These are phyloP conservation scores for Glossophaga mutica DNA, from an alignment of 2,797 vertebrate species.

Conservation along the genomic window DNA sequence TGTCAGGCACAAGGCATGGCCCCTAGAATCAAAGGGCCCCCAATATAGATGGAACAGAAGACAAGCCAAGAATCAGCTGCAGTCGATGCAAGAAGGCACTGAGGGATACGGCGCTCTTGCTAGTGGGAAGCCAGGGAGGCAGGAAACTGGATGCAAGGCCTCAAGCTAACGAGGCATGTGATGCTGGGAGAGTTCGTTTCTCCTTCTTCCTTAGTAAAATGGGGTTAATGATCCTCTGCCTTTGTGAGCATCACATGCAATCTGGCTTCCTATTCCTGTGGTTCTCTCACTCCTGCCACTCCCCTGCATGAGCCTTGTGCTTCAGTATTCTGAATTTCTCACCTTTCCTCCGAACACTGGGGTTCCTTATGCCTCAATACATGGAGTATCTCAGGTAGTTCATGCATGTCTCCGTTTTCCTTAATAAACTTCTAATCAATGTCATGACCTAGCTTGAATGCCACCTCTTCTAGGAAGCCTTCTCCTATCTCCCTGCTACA, in stretches of 20 bases:
- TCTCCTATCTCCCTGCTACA: neutral
- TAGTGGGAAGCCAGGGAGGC: neutral
- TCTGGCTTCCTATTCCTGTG: neutral
- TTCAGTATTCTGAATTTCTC: neutral
- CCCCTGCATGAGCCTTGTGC: neutral
- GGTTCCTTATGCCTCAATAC: neutral
- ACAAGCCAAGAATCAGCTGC: neutral
- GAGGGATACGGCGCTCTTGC: neutral
- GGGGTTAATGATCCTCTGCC: neutral
- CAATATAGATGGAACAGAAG: neutral
- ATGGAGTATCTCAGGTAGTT: rapidly evolving
- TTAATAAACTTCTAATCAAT: neutral
- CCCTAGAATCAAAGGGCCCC: neutral
- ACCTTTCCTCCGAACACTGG: neutral
- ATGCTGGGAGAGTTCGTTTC: neutral
- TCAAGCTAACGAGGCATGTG: neutral
- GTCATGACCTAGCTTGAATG: neutral
- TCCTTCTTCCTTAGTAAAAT: neutral
- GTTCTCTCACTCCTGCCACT: neutral
- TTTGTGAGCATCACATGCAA: neutral
- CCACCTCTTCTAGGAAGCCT: neutral
- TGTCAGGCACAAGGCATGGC: neutral
- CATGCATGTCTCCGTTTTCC: rapidly evolving
- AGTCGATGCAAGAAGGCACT: neutral
- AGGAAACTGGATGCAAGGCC: neutral